Percentiles rank a stretch among this genome's conserved stretches.
These are phyloP conservation scores for Oncorhynchus kisutch DNA, from an alignment of 2,113 vertebrate genomes.

Conservation along the genomic window DNA sequence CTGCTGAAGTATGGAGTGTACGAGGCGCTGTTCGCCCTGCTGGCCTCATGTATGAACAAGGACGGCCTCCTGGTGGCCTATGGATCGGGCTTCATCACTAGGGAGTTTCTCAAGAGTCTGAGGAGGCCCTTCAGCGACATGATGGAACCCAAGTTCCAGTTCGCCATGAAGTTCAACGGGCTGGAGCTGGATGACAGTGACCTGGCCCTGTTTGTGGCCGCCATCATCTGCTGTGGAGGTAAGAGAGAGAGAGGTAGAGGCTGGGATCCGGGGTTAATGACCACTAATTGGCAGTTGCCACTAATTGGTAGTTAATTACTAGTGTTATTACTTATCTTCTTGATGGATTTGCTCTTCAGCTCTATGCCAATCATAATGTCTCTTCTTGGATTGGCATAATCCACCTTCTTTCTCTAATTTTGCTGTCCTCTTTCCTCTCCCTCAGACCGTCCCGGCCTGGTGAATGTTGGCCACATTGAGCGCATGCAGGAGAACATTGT, in stretches of 20 bases:
- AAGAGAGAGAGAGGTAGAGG: constrained; percentile 27
- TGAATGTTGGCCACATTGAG: constrained; percentile 89
- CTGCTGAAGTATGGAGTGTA: constrained; percentile 94
- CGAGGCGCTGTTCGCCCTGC: constrained; percentile 95
- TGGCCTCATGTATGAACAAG: constrained; percentile 98
- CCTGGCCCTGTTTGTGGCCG: constrained; percentile 94
- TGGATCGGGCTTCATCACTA: constrained; percentile 92
- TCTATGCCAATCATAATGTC: no score
- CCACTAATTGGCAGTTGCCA: no score
- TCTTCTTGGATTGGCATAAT: no score
- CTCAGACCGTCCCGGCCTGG: constrained; percentile 92
- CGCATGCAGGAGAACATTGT: constrained; percentile 94
- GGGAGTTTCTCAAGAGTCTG: constrained; percentile 95
- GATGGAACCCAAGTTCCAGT: constrained; percentile 98
- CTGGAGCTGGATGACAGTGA: constrained; percentile 95
- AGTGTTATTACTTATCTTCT: no score
- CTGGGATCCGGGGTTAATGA: no score
- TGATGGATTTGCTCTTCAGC: no score
- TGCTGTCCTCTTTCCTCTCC: constrained; percentile 28
- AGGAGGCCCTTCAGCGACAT: constrained; percentile 94
- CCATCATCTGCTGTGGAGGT: constrained; percentile 98
- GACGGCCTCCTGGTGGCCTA: constrained; percentile 95
- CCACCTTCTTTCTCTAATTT: not conserved
- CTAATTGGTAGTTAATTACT: no score
- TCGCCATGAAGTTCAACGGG: constrained; percentile 95